Evolutionary conservation across 2,888 invertebrate species (phyloP).

Genomic region (Aphodius sticticus): DNA sequence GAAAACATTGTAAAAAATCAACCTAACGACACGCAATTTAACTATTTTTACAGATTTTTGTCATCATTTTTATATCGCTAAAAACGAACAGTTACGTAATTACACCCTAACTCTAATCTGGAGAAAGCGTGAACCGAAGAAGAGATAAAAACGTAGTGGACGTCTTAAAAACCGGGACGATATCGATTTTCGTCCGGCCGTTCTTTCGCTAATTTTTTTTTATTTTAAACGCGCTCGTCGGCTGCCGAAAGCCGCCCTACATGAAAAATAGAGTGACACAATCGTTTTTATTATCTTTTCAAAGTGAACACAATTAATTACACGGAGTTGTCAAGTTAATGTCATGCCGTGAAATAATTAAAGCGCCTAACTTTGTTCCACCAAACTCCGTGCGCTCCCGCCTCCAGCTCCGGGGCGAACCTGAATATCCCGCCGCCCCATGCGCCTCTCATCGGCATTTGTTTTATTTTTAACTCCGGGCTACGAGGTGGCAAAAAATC

Average conservation of each 20-base stretch:
- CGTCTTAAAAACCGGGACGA: not conserved
- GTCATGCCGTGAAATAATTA: slow-evolving; percentile 4
- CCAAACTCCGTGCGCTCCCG: not conserved
- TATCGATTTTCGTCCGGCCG: not conserved
- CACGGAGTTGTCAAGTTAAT: slow-evolving; percentile 4
- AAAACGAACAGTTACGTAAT: not conserved
- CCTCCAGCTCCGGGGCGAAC: not conserved
- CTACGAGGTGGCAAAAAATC: not conserved
- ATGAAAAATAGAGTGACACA: slow-evolving; percentile 4
- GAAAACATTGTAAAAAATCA: too few species aligned
- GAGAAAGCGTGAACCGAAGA: not conserved
- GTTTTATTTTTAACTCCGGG: not conserved
- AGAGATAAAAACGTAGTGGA: not conserved
- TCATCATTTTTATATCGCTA: not conserved
- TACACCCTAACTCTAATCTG: not conserved
- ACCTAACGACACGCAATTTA: too few species aligned
- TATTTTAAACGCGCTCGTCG: not conserved
- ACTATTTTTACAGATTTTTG: too few species aligned
- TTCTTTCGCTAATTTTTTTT: not conserved
- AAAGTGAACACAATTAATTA: slow-evolving; percentile 4
- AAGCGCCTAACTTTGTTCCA: not conserved
- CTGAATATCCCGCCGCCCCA: not conserved
- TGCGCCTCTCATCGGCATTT: not conserved
- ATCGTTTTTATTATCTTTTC: slow-evolving; percentile 4
- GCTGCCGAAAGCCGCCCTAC: not conserved